Conservation (phyloP, 2,888 invertebrate genomes). For the Dysmachus trigonus region DNA sequence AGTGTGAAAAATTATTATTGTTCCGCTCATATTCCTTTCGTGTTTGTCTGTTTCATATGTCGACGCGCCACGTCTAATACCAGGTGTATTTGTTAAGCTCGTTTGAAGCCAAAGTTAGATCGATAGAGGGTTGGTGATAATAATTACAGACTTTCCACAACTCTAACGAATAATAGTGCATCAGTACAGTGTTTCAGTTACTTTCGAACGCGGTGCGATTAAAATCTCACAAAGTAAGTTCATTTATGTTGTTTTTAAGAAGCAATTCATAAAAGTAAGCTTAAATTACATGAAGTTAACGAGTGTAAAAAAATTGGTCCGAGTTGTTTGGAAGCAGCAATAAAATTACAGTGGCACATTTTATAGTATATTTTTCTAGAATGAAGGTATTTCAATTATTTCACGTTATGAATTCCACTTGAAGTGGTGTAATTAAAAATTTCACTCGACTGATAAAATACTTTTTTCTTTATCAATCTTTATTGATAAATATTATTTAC, state of each 20-base stretch:
- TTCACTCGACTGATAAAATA: not conserved
- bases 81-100: conserved; percentile 4
- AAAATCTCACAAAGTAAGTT: not conserved
- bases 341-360: not conserved
- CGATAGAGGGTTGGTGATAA: conserved; percentile 23
- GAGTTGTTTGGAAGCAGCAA: not conserved
- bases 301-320: not conserved
- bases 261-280: not conserved
- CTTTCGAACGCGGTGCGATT: not conserved
- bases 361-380: not conserved
- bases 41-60: not conserved
- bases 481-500: not conserved
- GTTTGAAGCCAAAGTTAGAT: conserved; percentile 18
- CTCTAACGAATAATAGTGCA: not conserved
- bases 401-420: not conserved
- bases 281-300: not conserved
- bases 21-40: not conserved
- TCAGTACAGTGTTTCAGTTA: not conserved
- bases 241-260: not conserved
- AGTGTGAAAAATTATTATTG: conserved; percentile 5
- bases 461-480: not conserved
- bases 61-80: not conserved
- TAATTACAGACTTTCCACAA: not conserved
- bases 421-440: not conserved
- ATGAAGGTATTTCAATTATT: not conserved